phyloP scores from a whole-genome alignment of 2,888 invertebrate genomes.

The Abrostola triplasia region DNA sequence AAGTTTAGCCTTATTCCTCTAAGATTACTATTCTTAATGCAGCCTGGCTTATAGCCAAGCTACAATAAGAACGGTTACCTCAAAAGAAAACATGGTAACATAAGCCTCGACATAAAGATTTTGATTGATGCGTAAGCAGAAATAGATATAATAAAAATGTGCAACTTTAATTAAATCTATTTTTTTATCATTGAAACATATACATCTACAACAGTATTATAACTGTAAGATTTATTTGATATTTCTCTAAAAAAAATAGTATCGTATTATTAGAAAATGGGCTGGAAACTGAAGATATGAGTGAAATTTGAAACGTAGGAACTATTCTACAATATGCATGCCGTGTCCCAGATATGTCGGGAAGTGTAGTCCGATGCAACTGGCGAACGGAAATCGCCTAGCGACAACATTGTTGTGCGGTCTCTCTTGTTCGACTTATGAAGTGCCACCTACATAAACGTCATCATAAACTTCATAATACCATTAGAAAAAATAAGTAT shows the following conservation, averaged over 20 bases:
- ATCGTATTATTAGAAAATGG: background rate
- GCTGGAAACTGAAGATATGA: constrained; percentile 19
- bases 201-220: background rate
- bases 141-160: background rate
- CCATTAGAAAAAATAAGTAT: too few relatives aligned
- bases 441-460: constrained; percentile 18
- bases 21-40: constrained; percentile 3
- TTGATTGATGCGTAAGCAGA: background rate
- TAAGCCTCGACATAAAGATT: background rate
- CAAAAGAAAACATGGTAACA: constrained; percentile 3
- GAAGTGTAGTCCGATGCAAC: constrained; percentile 68
- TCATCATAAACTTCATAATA: too few relatives aligned
- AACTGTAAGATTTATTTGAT: background rate
- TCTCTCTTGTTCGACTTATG: constrained; percentile 66
- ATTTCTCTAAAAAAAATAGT: background rate
- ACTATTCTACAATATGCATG: constrained; percentile 63
- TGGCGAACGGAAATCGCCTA: constrained; percentile 83
- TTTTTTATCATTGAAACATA: background rate
- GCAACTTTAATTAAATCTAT: background rate
- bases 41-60: constrained; percentile 4
- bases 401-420: constrained; percentile 85
- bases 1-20: background rate
- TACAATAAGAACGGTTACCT: constrained; percentile 3
- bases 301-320: constrained; percentile 44
- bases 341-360: constrained; percentile 84